These are phyloP conservation scores for Dallia pectoralis DNA, from an alignment of 2,797 vertebrate genomes.

Conservation along the genomic window DNA sequence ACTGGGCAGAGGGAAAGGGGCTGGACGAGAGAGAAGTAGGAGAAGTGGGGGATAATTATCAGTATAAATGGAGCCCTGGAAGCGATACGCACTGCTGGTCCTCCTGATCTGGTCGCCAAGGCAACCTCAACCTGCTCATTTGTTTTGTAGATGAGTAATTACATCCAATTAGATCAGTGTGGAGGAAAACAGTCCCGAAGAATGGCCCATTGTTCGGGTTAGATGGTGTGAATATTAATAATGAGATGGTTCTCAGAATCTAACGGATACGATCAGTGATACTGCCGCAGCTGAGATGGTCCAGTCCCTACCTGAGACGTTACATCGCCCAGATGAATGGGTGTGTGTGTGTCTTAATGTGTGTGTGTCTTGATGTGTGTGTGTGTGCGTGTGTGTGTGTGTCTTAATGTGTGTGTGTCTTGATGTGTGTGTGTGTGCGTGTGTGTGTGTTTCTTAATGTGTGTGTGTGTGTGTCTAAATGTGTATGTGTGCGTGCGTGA, in stretches of 20 bases:
- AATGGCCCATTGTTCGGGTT: conserved; percentile 77
- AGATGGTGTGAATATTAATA: conserved; percentile 81
- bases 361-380: background rate
- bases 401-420: conserved; percentile 1
- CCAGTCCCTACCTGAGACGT: conserved; percentile 57
- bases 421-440: background rate
- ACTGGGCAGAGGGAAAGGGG: background rate
- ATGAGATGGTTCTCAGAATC: conserved; percentile 64
- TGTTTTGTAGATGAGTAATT: conserved; percentile 99
- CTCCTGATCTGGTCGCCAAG: conserved; percentile 88
- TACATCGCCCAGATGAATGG: conserved; percentile 67
- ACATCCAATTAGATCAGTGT: conserved; percentile 95
- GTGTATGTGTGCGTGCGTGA: background rate
- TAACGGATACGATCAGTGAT: conserved; percentile 69
- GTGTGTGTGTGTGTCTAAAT: conserved; percentile 17
- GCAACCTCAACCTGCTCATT: conserved; percentile 94
- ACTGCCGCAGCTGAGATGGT: conserved; percentile 68
- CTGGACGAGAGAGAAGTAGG: background rate
- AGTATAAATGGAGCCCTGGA: conserved; percentile 85
- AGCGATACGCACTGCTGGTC: conserved; percentile 87
- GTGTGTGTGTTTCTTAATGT: background rate
- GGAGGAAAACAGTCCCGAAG: conserved; percentile 64
- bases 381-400: background rate
- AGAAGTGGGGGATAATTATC: conserved; percentile 83
- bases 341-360: conserved; percentile 39